phyloP scores from a whole-genome alignment of 2,888 invertebrate species.

The Spodoptera exigua region DNA sequence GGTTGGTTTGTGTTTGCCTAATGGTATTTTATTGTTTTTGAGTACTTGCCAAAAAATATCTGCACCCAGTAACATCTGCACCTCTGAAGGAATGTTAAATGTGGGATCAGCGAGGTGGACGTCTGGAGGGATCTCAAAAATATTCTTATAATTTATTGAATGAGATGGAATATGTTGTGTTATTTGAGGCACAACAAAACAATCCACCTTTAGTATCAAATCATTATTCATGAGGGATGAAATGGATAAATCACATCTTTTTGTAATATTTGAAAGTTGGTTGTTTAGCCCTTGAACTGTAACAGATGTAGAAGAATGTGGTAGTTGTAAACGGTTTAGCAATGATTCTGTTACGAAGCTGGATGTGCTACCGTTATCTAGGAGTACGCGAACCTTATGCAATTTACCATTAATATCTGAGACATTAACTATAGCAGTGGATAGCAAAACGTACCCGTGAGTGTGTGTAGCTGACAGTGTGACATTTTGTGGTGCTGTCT shows the following conservation, averaged over 20 bases:
- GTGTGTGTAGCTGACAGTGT: constrained; percentile 22
- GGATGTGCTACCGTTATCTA: constrained; percentile 43
- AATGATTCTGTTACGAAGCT: constrained; percentile 41
- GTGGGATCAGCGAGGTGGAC: constrained; percentile 46
- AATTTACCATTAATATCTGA: constrained; percentile 14
- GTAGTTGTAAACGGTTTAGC: constrained; percentile 44
- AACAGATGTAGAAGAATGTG: constrained; percentile 29
- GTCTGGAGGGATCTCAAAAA: constrained; percentile 43
- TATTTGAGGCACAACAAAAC: constrained; percentile 45
- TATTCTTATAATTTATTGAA: constrained; percentile 26
- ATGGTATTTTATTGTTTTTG: constrained; percentile 34
- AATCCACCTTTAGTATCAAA: constrained; percentile 33
- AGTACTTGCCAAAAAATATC: too few species aligned
- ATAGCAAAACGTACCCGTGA: constrained; percentile 34
- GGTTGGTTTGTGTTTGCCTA: constrained; percentile 53
- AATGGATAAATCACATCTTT: constrained; percentile 39
- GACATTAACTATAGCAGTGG: constrained; percentile 50
- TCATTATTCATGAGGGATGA: constrained; percentile 30
- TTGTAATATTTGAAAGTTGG: constrained; percentile 33
- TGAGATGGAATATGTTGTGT: constrained; percentile 38
- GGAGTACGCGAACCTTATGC: constrained; percentile 20
- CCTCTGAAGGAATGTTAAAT: constrained; percentile 43
- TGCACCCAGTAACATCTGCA: constrained; percentile 51
- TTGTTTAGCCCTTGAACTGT: constrained; percentile 54
- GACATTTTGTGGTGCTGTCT: too few species aligned